Evolutionary conservation across 64 coral and sea anemone genomes (phyloP).

Genomic region (Montipora foliosa): DNA sequence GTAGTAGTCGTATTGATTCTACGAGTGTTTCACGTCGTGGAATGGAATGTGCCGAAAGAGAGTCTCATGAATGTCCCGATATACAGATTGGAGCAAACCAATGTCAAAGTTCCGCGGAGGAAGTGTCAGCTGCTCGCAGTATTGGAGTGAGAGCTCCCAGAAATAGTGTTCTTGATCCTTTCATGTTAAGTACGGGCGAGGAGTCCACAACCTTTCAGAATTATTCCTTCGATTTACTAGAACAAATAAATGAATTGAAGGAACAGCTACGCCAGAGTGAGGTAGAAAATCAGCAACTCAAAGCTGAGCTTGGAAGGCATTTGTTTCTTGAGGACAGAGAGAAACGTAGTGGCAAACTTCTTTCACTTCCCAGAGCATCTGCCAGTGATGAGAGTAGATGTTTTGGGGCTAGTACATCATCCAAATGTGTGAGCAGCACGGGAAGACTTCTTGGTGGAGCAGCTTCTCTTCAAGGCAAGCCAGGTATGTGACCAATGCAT

Average conservation of each 20-base stretch:
- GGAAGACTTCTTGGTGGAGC: slow-evolving; percentile 20
- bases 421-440: too few species aligned
- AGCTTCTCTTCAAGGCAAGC: neutral
- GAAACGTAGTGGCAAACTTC: neutral
- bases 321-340: neutral
- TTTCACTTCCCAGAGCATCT: too few species aligned
- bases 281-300: neutral
- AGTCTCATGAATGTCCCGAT: neutral
- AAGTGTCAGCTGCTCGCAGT: neutral
- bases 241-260: neutral
- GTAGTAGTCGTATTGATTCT: too few species aligned
- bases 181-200: neutral
- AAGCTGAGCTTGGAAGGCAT: neutral
- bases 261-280: neutral
- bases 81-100: neutral
- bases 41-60: too few species aligned
- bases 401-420: too few species aligned
- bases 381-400: too few species aligned
- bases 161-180: neutral
- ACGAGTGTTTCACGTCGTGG: too few species aligned
- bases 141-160: neutral
- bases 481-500: neutral
- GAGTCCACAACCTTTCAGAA: neutral
- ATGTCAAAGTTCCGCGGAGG: neutral
- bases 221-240: neutral